Conservation (phyloP, 1,140 invertebrate species). For the Trachymyrmex cornetzi region DNA sequence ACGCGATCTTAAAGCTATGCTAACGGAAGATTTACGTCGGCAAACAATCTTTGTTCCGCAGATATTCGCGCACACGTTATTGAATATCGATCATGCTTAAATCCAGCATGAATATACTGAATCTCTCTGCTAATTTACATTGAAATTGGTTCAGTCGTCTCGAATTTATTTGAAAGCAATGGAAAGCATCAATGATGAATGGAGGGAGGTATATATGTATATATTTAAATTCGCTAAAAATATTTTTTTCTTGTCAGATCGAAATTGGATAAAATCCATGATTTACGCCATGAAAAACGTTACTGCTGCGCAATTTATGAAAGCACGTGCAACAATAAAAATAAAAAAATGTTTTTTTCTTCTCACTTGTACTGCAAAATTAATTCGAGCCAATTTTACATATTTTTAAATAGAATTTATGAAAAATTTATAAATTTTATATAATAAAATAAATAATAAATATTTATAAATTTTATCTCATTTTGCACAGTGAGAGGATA, state of each 20-base stretch:
- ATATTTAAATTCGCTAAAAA: conserved; percentile 36
- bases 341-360: conserved; percentile 11
- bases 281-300: conserved; percentile 45
- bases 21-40: conserved; percentile 7
- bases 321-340: conserved; percentile 15
- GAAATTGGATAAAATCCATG: conserved; percentile 29
- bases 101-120: conserved; percentile 39
- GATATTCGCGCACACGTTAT: conserved; percentile 4
- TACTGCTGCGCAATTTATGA: conserved; percentile 10
- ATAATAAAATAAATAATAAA: no score
- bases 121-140: conserved; percentile 55
- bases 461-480: no score
- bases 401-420: conserved; percentile 10
- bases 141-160: conserved; percentile 58
- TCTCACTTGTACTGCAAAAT: conserved; percentile 4
- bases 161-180: conserved; percentile 39
- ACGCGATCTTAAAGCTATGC: not conserved
- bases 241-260: conserved; percentile 44
- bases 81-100: conserved; percentile 48
- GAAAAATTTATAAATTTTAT: conserved; percentile 2
- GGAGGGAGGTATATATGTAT: conserved; percentile 6
- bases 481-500: no score
- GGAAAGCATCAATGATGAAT: conserved; percentile 56
- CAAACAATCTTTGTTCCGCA: not conserved
- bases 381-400: not conserved